phyloP scores from a whole-genome alignment of 2,888 invertebrate genomes.

The Patella caerulea region DNA sequence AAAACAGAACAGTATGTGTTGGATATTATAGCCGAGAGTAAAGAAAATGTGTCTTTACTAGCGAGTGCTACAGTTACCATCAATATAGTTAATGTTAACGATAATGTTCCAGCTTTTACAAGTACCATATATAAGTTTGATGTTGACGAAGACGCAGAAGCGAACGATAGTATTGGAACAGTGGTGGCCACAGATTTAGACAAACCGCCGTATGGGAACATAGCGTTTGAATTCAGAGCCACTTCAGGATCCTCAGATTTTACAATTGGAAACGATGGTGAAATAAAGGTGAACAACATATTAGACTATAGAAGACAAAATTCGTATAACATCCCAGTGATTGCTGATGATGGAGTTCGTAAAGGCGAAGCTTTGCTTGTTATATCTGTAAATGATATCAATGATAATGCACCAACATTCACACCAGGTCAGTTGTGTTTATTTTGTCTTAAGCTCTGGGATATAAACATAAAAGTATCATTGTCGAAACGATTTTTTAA shows the following conservation, averaged over 20 bases:
- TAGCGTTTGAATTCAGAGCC: background rate
- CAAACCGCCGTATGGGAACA: background rate
- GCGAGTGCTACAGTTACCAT: conserved; percentile 43
- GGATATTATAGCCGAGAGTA: conserved; percentile 41
- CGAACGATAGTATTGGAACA: conserved; percentile 30
- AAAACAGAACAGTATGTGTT: conserved; percentile 32
- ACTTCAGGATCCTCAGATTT: conserved; percentile 27
- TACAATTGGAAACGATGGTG: conserved; percentile 85
- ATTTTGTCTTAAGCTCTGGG: too few species aligned
- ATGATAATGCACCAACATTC: conserved; percentile 82
- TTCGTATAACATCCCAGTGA: conserved; percentile 87
- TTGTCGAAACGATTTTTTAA: too few species aligned
- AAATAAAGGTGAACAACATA: conserved; percentile 86
- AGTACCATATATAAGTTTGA: conserved; percentile 32
- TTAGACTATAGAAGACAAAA: conserved; percentile 88
- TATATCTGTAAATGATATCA: conserved; percentile 89
- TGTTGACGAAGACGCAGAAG: conserved; percentile 36
- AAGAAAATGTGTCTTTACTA: conserved; percentile 30
- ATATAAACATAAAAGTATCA: too few species aligned
- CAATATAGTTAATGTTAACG: conserved; percentile 51
- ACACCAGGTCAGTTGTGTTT: conserved; percentile 66
- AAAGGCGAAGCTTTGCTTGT: conserved; percentile 83
- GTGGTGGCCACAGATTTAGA: conserved; percentile 48
- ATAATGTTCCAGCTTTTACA: conserved; percentile 46
- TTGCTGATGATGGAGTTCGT: conserved; percentile 74